Base-by-base conservation (phyloP, 2,113 vertebrate species). In the Scalopus aquaticus region DNA sequence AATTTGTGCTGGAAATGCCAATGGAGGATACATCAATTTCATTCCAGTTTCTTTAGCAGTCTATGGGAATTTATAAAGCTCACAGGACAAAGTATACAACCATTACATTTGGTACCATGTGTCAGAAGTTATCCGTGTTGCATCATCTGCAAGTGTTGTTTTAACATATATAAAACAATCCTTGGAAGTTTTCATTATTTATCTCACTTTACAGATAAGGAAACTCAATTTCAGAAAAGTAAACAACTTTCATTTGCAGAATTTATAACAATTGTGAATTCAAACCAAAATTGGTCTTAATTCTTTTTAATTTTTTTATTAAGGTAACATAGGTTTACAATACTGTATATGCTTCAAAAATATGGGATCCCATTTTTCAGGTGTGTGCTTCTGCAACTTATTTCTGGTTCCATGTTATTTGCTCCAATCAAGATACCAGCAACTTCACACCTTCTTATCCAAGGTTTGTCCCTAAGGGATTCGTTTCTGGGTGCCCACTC, bases 181-280 rank as follows among this genome's bases (percentile, higher is more conserved):
- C 22, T 78, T 84, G 62, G 35, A 69, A 9, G 37, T 85, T 13
- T 39, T 67, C 37, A 49, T 78, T 80, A 83, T 39, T 84, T 90
- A 87, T 70, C 19, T 1, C 30, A 54, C 39, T 72, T 90, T 92
- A 80, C 3, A 84, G 35, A 42, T 32, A 62, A 92, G 24, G 26
- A 88, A 94, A 39, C 2, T 3, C 60, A 88, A 65, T 26, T 64
- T 90, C 32, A 88, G 26, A 90, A 90, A 90, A 76, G 8, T 88
- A 76, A 90, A 65, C 35, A 81, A 74, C 20, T 89, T 46, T 32
- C 3, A 6, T 49, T 85, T 7, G 4, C 8, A 84, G n/a, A 39
- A 39, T 84, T 77, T 46, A 26, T 32, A 6, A 24, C 7, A 87
- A 74, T 78, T 70, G 39, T 65, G n/a, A 24, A 30, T 77, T 84